Evolutionary conservation across 2,113 vertebrate genomes (phyloP).

Genomic region (Cromileptes altivelis): DNA sequence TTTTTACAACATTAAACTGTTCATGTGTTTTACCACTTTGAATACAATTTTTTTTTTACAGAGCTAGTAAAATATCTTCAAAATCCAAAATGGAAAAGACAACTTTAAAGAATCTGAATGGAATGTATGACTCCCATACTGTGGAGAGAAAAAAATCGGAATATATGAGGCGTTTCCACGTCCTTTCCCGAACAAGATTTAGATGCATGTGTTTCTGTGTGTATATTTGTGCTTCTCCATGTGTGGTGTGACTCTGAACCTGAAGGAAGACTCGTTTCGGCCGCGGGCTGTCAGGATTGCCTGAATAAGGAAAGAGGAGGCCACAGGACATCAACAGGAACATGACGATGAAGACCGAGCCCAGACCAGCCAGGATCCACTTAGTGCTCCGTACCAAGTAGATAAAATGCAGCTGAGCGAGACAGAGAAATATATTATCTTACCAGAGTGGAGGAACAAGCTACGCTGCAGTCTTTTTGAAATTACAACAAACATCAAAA

Average conservation of each 20-base stretch:
- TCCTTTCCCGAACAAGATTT: neutral
- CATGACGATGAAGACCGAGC: conserved; percentile 84
- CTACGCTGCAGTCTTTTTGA: neutral
- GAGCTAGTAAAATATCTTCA: neutral
- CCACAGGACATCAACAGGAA: conserved; percentile 91
- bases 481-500: neutral
- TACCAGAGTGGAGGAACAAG: neutral
- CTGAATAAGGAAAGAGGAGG: conserved; percentile 93
- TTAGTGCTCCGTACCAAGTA: conserved; percentile 92
- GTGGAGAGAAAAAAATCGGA: neutral
- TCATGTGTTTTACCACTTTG: neutral
- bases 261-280: conserved; percentile 96
- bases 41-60: neutral
- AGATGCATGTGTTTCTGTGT: neutral
- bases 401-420: conserved; percentile 92
- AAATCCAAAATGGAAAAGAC: neutral
- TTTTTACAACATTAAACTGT: neutral
- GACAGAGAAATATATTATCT: conserved; percentile 1
- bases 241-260: conserved; percentile 79
- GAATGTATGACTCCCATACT: too few species aligned
- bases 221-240: neutral
- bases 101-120: too few species aligned
- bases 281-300: conserved; percentile 85
- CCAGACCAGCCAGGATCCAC: conserved; percentile 87
- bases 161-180: neutral